Evolutionary conservation across 1,140 invertebrate genomes (phyloP).

Genomic region (Eumeta japonica): DNA sequence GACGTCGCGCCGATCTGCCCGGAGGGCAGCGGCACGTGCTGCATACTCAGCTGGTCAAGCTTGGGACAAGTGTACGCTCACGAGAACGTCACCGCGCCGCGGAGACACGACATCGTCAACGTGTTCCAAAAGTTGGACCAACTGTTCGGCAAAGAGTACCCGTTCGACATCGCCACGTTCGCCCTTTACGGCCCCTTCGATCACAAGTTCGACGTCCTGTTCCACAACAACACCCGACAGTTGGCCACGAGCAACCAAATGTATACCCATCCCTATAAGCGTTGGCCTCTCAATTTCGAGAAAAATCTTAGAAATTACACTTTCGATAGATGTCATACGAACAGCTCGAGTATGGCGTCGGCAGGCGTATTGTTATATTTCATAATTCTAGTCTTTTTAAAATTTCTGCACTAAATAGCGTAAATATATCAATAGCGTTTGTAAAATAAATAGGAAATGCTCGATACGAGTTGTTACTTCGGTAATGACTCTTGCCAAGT

Average conservation of each 20-base stretch:
- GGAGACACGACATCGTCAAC: constrained; percentile 64
- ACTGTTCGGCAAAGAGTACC: constrained; percentile 65
- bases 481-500: too few relatives aligned
- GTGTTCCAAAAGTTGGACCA: constrained; percentile 66
- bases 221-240: constrained; percentile 64
- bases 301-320: too few relatives aligned
- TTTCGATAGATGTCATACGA: not conserved
- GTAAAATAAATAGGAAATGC: too few relatives aligned
- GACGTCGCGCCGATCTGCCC: constrained; percentile 55
- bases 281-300: constrained; percentile 40
- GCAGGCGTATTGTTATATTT: too few relatives aligned
- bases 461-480: too few relatives aligned
- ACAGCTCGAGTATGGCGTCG: not conserved
- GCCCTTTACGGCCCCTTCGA: constrained; percentile 68
- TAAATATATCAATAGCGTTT: too few relatives aligned
- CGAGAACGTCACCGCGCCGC: constrained; percentile 55
- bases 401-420: not conserved
- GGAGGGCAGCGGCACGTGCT: constrained; percentile 56
- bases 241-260: constrained; percentile 47
- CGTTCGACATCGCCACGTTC: constrained; percentile 61
- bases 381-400: not conserved
- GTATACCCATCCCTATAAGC: constrained; percentile 33
- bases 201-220: constrained; percentile 61
- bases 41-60: constrained; percentile 71
- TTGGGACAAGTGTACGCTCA: constrained; percentile 62